Base-by-base conservation (phyloP, 2,113 vertebrate genomes). In the Orycteropus afer region DNA sequence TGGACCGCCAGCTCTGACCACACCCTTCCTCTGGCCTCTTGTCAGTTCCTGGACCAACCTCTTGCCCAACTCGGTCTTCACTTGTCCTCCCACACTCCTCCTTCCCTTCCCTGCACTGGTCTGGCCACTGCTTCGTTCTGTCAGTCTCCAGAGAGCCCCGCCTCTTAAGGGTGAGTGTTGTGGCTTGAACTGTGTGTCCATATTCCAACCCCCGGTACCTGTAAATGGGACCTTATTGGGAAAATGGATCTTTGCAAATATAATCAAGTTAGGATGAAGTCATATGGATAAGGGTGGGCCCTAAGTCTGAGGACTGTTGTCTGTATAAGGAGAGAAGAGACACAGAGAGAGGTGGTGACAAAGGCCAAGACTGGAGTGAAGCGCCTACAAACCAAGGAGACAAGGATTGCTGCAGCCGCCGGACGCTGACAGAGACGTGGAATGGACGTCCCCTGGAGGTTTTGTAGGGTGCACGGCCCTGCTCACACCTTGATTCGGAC, bases 1-100 rank as follows among this genome's bases (percentile, higher is more conserved):
- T 0, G 5, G 20, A 7, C 5, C 57, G 13, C 20, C 10, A 57
- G 1, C 18, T 42, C 29, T 29, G 0, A 37, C 55, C 0, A 0
- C 3, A 29, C 14, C 25, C 12, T 2, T 25, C 27, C 10, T 49
- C 49, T 1, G 10, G 20, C 71, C 73, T 27, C 4, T 20, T 11
- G 0, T 5, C 59, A 7, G 37, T 63, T 51, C 12, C 74, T 11
- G 11, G 32, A 32, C 34, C 45, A 7, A n/a, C n/a, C 59, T 9
- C 77, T 47, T 15, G 53, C 45, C 25, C 37, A 5, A 18, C 0
- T 5, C 32, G 37, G 32, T 34, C 40, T 51, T 42, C 34, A 1
- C 10, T 45, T 53, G 42, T 55, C n/a, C 14, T 47, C 61, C n/a
- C 11, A 49, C 2, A 0, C 49, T n/a, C 23, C 0, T 10, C 14